These are phyloP conservation scores for Hipposideros armiger DNA, from an alignment of 2,113 vertebrate species.

Conservation along the genomic window DNA sequence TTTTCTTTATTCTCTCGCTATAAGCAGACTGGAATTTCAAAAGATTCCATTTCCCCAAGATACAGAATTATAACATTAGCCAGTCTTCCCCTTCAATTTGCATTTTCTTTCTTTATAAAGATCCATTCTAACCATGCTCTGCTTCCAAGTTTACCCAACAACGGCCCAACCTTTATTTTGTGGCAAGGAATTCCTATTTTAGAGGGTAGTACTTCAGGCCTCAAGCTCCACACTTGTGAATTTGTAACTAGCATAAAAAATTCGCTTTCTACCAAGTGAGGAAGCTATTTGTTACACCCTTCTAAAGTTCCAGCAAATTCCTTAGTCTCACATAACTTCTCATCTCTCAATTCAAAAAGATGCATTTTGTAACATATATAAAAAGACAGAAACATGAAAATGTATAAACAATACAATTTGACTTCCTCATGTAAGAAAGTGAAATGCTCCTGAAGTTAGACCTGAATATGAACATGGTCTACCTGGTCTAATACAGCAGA, in stretches of 20 bases:
- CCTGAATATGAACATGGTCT: constrained; percentile 31
- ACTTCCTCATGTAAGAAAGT: constrained; percentile 38
- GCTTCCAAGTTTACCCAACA: constrained; percentile 27
- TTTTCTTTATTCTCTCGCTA: constrained; percentile 24
- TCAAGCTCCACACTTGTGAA: not conserved
- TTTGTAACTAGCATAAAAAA: constrained; percentile 9
- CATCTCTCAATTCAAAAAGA: constrained; percentile 32
- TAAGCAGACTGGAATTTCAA: constrained; percentile 5
- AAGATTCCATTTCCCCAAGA: not conserved
- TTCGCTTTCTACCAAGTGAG: not conserved
- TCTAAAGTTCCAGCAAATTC: not conserved
- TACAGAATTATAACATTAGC: not conserved
- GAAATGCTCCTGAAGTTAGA: not conserved
- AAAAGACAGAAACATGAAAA: not conserved
- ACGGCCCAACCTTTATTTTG: constrained; percentile 69
- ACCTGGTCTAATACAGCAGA: constrained; percentile 52
- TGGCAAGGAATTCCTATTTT: constrained; percentile 24
- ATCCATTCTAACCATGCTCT: not conserved
- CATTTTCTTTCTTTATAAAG: constrained; percentile 33
- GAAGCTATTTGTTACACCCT: not conserved
- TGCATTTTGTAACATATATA: not conserved
- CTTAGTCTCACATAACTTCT: not conserved
- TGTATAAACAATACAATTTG: not conserved
- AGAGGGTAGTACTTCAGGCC: not conserved
- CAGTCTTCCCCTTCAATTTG: not conserved